A percentile compares a stretch with the other conserved stretches of the same genome.
Evolutionary conservation across 1,140 invertebrate species (phyloP).

Genomic region (Olivierus martensii): DNA sequence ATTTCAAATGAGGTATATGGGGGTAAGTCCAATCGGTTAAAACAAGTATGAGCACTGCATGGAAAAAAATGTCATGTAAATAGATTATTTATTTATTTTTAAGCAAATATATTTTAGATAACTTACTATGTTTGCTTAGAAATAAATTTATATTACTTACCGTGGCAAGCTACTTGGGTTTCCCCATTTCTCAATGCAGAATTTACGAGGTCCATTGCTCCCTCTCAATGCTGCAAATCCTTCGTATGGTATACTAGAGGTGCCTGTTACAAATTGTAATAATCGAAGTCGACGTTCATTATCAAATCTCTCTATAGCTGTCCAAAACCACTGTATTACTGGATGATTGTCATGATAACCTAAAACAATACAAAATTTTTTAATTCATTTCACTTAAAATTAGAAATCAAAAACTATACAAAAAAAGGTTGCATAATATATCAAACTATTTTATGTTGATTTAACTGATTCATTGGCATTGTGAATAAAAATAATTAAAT

Average conservation of each 20-base stretch:
- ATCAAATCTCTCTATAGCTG: conserved; percentile 76
- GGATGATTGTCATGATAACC: conserved; percentile 92
- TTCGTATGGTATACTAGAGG: conserved; percentile 92
- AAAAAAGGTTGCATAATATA: too few species aligned
- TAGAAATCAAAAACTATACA: too few species aligned
- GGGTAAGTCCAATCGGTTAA: conserved; percentile 90
- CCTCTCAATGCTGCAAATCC: conserved; percentile 88
- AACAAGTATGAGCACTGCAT: conserved; percentile 82
- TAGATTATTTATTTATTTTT: too few species aligned
- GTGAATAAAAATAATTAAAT: too few species aligned
- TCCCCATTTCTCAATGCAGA: conserved; percentile 98
- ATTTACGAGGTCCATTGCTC: conserved; percentile 86
- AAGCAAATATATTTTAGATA: too few species aligned
- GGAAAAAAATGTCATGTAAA: too few species aligned
- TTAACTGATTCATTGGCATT: too few species aligned
- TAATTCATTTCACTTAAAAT: too few species aligned
- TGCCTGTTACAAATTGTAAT: conserved; percentile 87
- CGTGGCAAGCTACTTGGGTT: conserved; percentile 84
- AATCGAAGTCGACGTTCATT: conserved; percentile 86
- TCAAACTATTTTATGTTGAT: too few species aligned
- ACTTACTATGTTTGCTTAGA: neutral
- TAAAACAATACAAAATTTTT: conserved; percentile 21
- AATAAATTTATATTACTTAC: conserved; percentile 29
- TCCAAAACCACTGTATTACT: conserved; percentile 92
- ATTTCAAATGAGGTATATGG: conserved; percentile 87